Percentiles rank a stretch among this genome's conserved stretches.
phyloP scores from a whole-genome alignment of 1,140 invertebrate species.

The Gryon sp. region DNA sequence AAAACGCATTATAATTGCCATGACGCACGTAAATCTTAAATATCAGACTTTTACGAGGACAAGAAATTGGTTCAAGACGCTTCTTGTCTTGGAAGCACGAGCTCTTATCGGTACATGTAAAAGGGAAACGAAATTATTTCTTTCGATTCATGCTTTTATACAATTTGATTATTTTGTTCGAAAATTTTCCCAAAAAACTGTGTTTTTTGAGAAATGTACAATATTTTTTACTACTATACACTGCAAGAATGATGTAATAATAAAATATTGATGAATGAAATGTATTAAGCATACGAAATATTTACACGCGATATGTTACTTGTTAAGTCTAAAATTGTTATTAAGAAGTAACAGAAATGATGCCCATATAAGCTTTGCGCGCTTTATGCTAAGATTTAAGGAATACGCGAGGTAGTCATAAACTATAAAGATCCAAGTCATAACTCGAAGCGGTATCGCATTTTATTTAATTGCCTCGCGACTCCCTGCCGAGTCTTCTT shows the following conservation, averaged over 20 bases:
- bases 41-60: slow-evolving; percentile 76
- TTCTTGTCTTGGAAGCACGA: slow-evolving; percentile 63
- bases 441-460: slow-evolving; percentile 79
- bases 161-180: slow-evolving; percentile 50
- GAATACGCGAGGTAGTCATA: slow-evolving; percentile 75
- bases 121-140: slow-evolving; percentile 51
- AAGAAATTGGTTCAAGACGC: slow-evolving; percentile 76
- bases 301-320: slow-evolving; percentile 40
- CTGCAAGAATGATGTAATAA: too few relatives aligned
- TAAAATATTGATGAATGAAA: too few relatives aligned
- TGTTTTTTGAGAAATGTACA: too few relatives aligned
- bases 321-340: slow-evolving; percentile 42
- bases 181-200: too few relatives aligned
- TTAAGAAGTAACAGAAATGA: slow-evolving; percentile 58
- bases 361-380: slow-evolving; percentile 55
- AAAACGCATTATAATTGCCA: slow-evolving; percentile 79
- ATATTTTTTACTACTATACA: neutral
- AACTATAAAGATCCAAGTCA: slow-evolving; percentile 79
- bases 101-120: slow-evolving; percentile 35
- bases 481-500: slow-evolving; percentile 60
- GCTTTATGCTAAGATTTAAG: slow-evolving; percentile 77
- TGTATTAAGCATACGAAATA: too few relatives aligned
- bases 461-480: slow-evolving; percentile 80
- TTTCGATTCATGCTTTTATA: slow-evolving; percentile 53
- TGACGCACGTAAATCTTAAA: slow-evolving; percentile 76